A percentile compares a stretch with the other conserved stretches of the same genome.
Evolutionary conservation across 2,113 vertebrate genomes (phyloP).

Genomic region (Ictalurus furcatus): DNA sequence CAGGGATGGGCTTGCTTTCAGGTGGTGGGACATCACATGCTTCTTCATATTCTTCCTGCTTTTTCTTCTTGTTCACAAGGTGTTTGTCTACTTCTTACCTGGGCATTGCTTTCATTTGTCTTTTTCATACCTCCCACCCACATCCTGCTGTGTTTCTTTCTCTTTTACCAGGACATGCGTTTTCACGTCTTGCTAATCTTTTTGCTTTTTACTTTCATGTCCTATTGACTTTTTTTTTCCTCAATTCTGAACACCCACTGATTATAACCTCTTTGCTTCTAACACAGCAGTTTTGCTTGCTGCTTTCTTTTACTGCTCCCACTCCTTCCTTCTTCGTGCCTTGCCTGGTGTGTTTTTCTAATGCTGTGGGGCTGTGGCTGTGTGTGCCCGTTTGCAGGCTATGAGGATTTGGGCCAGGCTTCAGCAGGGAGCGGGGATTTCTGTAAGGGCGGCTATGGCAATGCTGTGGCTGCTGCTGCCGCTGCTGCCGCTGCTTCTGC

Average conservation of each 20-base stretch:
- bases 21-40: conserved; percentile 41
- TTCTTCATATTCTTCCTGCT: conserved; percentile 60
- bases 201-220: not conserved
- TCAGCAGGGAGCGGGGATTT: conserved; percentile 83
- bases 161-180: not conserved
- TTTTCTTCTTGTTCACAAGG: conserved; percentile 54
- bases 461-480: conserved; percentile 71
- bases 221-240: conserved; percentile 54
- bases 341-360: conserved; percentile 77
- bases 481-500: conserved; percentile 77
- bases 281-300: conserved; percentile 42
- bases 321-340: conserved; percentile 55
- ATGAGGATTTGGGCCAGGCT: conserved; percentile 85
- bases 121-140: not conserved
- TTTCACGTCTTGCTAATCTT: not conserved
- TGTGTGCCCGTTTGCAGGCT: conserved; percentile 80
- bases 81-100: conserved; percentile 15
- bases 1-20: conserved; percentile 44
- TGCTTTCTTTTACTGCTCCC: conserved; percentile 20
- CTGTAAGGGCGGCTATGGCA: conserved; percentile 84
- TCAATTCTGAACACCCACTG: conserved; percentile 52
- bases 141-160: not conserved
- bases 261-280: conserved; percentile 29
- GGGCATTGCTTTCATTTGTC: not conserved
- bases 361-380: conserved; percentile 80